Evolutionary conservation across 2,888 invertebrate species (phyloP).

Genomic region (Habrosyne pyritoides): DNA sequence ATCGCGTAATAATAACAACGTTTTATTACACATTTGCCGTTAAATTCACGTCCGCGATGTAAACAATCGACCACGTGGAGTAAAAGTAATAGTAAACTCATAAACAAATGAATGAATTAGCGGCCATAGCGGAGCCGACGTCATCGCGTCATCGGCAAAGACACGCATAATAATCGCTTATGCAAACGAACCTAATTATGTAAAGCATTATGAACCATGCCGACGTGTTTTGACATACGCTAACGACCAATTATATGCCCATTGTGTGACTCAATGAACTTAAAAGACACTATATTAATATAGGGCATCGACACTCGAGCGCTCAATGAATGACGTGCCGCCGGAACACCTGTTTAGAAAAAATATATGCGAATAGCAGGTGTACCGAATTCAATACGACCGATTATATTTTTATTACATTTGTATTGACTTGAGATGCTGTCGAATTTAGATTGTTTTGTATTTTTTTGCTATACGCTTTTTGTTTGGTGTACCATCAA

Average conservation of each 20-base stretch:
- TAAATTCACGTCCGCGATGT: slow-evolving; percentile 61
- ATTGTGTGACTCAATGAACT: slow-evolving; percentile 80
- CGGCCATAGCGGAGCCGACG: slow-evolving; percentile 67
- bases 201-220: slow-evolving; percentile 71
- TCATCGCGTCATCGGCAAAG: slow-evolving; percentile 74
- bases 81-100: slow-evolving; percentile 76
- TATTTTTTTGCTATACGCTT: slow-evolving; percentile 9
- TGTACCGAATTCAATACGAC: slow-evolving; percentile 60
- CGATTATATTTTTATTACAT: slow-evolving; percentile 17
- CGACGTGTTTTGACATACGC: slow-evolving; percentile 77
- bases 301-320: slow-evolving; percentile 74
- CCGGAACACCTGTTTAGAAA: slow-evolving; percentile 72
- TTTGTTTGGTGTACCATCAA: slow-evolving; percentile 7
- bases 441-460: not conserved
- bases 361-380: slow-evolving; percentile 66
- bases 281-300: slow-evolving; percentile 75
- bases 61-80: slow-evolving; percentile 77
- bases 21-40: slow-evolving; percentile 69
- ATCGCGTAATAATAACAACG: slow-evolving; percentile 54
- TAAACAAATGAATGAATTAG: slow-evolving; percentile 78
- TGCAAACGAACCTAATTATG: slow-evolving; percentile 81
- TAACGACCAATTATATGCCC: slow-evolving; percentile 76
- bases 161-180: slow-evolving; percentile 80
- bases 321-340: slow-evolving; percentile 52
- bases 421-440: slow-evolving; percentile 10